Evolutionary conservation across 1,140 invertebrate species (phyloP).

Genomic region (Drosophila bipectinata): DNA sequence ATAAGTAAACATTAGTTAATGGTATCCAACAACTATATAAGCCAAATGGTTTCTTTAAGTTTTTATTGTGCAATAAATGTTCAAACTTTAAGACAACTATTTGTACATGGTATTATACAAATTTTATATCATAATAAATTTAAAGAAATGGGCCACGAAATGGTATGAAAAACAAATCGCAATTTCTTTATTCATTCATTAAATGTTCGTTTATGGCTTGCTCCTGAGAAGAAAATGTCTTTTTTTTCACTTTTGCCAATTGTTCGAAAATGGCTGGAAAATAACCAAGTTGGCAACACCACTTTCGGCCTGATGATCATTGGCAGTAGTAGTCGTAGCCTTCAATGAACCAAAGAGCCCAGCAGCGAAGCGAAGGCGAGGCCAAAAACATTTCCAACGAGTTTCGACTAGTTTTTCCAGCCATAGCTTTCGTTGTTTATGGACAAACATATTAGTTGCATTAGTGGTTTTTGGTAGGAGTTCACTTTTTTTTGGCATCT

Average conservation of each 20-base stretch:
- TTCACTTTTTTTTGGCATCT: constrained; percentile 57
- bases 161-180: neutral
- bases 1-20: too few relatives aligned
- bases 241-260: neutral
- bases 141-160: neutral
- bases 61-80: too few relatives aligned
- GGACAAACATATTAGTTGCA: constrained; percentile 75
- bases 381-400: constrained; percentile 45
- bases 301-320: constrained; percentile 29
- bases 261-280: neutral
- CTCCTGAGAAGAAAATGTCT: neutral
- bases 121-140: neutral
- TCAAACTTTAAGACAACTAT: too few relatives aligned
- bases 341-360: constrained; percentile 51
- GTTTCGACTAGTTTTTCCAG: constrained; percentile 52
- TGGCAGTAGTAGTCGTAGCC: constrained; percentile 20
- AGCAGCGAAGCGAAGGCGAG: constrained; percentile 32
- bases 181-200: neutral
- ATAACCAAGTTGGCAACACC: constrained; percentile 1
- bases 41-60: too few relatives aligned
- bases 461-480: constrained; percentile 63
- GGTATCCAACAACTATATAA: too few relatives aligned
- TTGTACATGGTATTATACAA: neutral
- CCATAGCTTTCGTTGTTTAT: constrained; percentile 75
- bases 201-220: neutral